Percentiles rank a stretch among this genome's conserved stretches.
Conservation (phyloP, 2,113 vertebrate species). For the Capreolus pygargus region DNA sequence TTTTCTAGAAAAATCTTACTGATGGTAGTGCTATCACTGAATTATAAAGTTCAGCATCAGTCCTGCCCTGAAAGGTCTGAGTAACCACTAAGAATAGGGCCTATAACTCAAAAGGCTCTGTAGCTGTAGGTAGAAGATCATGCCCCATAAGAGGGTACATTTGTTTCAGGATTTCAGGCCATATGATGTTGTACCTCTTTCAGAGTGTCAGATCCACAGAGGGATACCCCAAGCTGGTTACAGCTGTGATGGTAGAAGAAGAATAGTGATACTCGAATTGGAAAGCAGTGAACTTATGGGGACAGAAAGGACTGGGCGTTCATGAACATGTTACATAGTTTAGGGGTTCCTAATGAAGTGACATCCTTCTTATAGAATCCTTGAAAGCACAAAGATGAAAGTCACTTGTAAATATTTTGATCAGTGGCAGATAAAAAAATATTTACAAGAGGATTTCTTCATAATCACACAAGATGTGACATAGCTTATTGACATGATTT, state of each 20-base stretch:
- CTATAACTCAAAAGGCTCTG: not conserved
- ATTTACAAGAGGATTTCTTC: conserved; percentile 14
- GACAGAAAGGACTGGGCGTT: not conserved
- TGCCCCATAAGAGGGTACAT: not conserved
- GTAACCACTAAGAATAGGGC: not conserved
- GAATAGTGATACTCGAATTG: not conserved
- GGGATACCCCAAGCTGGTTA: not conserved
- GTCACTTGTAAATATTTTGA: not conserved
- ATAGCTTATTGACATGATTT: not conserved
- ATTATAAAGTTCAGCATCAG: not conserved
- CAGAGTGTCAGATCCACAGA: not conserved
- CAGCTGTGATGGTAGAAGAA: not conserved
- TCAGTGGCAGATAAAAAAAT: not conserved
- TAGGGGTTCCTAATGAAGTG: not conserved
- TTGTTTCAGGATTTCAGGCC: not conserved
- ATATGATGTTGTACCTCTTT: not conserved
- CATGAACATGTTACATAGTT: not conserved
- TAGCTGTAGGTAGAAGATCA: not conserved
- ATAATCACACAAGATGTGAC: not conserved
- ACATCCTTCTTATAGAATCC: not conserved
- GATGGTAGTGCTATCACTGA: not conserved
- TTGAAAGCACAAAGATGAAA: not conserved
- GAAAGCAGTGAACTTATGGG: not conserved
- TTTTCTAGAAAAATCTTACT: conserved; percentile 18
- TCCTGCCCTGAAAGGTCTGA: not conserved